A percentile compares a stretch with the other conserved stretches of the same genome.
phyloP scores from a whole-genome alignment of 2,888 invertebrate genomes.

The Rapana venosa region DNA sequence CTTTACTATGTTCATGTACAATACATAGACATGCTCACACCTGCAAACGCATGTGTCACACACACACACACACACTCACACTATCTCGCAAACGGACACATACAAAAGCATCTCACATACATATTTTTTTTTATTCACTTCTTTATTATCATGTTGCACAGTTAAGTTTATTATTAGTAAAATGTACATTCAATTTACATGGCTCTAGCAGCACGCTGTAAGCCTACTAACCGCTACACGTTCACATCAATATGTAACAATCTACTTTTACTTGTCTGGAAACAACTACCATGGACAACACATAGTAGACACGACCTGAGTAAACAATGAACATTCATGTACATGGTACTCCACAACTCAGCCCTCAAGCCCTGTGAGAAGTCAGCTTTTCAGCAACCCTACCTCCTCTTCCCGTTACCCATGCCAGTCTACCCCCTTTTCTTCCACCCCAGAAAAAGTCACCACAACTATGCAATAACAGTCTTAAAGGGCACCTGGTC shows the following conservation, averaged over 20 bases:
- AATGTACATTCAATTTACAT: conserved; percentile 44
- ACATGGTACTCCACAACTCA: background rate
- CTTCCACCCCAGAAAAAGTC: too few species aligned
- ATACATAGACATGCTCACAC: background rate
- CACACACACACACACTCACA: conserved; percentile 1
- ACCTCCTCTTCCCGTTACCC: too few species aligned
- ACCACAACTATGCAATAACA: too few species aligned
- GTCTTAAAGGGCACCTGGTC: too few species aligned
- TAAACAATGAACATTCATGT: background rate
- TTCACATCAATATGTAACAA: background rate
- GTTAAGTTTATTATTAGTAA: conserved; percentile 36
- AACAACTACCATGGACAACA: background rate
- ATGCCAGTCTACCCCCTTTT: too few species aligned
- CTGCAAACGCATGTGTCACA: background rate
- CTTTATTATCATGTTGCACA: conserved; percentile 38
- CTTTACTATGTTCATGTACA: background rate
- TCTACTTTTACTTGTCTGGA: background rate
- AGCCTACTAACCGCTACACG: conserved; percentile 10
- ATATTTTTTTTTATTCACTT: background rate
- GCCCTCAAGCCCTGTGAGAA: background rate
- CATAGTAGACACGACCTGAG: conserved; percentile 14
- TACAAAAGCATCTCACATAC: background rate
- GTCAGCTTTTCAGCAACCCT: too few species aligned
- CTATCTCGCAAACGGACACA: background rate
- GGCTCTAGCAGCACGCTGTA: conserved; percentile 30